Conservation (phyloP, 2,888 invertebrate genomes). For the Dryococelus australis region DNA sequence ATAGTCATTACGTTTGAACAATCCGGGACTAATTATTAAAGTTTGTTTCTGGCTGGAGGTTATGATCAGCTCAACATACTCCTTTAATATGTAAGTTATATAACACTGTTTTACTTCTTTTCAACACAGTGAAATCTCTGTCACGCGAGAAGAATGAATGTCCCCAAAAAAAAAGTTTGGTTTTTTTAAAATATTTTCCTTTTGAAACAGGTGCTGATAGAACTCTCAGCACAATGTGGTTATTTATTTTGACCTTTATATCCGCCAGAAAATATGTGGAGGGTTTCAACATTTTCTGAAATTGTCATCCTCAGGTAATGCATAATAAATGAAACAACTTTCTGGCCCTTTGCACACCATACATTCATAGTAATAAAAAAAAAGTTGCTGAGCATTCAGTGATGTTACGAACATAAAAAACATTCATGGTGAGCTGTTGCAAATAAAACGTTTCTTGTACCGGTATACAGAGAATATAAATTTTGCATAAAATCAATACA, state of each 20-base stretch:
- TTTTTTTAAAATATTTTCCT: neutral
- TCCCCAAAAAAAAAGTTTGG: no score
- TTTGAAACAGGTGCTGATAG: slow-evolving; percentile 1
- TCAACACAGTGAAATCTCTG: no score
- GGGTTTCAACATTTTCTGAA: slow-evolving; percentile 35
- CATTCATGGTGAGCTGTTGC: slow-evolving; percentile 46
- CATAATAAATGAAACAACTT: slow-evolving; percentile 41
- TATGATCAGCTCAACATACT: no score
- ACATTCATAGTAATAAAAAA: slow-evolving; percentile 46
- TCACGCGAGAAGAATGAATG: no score
- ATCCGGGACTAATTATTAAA: no score
- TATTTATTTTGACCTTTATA: neutral
- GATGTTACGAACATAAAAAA: slow-evolving; percentile 44
- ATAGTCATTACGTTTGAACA: no score
- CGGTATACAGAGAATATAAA: slow-evolving; percentile 48
- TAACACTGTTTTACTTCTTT: no score
- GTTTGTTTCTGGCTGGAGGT: no score
- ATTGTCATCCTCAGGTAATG: neutral
- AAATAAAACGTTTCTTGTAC: slow-evolving; percentile 52
- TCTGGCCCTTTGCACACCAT: slow-evolving; percentile 40
- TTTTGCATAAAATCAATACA: slow-evolving; percentile 51
- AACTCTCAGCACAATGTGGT: neutral
- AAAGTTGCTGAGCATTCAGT: slow-evolving; percentile 43
- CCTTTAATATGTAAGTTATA: no score
- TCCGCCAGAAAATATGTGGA: neutral